phyloP scores from a whole-genome alignment of 2,888 invertebrate genomes.

The Empis stercorea region DNA sequence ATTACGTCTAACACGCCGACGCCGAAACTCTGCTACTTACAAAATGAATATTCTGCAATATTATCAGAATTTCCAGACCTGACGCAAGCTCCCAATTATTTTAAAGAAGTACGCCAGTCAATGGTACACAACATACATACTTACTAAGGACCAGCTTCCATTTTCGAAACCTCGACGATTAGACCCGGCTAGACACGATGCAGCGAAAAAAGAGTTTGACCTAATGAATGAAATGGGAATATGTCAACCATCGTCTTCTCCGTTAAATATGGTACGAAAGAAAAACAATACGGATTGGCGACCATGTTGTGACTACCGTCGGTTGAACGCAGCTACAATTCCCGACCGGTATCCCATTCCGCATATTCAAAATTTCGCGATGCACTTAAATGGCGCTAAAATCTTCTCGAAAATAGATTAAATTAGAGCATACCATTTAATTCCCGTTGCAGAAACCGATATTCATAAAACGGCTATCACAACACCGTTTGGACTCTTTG shows the following conservation, averaged over 20 bases:
- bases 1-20: too few relatives aligned
- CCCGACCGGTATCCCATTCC: too few relatives aligned
- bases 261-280: constrained; percentile 4
- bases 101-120: not conserved
- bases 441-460: not conserved
- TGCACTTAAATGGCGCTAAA: constrained; percentile 7
- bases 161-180: too few relatives aligned
- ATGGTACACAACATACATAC: constrained; percentile 1
- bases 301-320: not conserved
- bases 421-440: constrained; percentile 17
- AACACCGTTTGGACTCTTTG: constrained; percentile 25
- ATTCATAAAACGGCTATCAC: constrained; percentile 13
- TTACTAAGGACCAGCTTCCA: constrained; percentile 1
- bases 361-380: too few relatives aligned
- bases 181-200: too few relatives aligned
- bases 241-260: constrained; percentile 1
- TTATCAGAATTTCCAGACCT: not conserved
- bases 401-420: constrained; percentile 18
- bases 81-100: not conserved
- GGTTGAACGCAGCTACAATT: too few relatives aligned
- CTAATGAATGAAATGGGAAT: too few relatives aligned
- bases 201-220: too few relatives aligned
- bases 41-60: not conserved
- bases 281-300: constrained; percentile 1
- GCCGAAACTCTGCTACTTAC: too few relatives aligned